Evolutionary conservation across 2,113 vertebrate genomes (phyloP).

Genomic region (Dicrurus megarhynchus): DNA sequence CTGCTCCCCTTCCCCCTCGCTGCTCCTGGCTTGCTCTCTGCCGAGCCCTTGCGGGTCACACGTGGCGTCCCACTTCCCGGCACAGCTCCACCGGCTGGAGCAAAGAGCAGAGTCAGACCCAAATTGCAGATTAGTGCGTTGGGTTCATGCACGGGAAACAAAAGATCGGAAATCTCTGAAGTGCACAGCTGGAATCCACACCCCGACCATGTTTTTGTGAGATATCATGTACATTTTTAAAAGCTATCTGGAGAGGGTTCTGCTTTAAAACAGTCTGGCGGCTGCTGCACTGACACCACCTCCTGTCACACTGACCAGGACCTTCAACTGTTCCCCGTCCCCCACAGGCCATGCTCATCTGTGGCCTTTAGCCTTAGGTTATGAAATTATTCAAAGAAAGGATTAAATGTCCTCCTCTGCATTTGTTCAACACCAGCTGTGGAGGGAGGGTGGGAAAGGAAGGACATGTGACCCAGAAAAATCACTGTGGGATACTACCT

Average conservation of each 20-base stretch:
- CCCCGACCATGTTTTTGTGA: constrained; percentile 31
- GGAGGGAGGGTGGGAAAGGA: constrained; percentile 15
- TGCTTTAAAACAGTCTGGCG: constrained; percentile 26
- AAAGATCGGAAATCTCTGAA: constrained; percentile 64
- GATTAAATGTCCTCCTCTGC: constrained; percentile 16
- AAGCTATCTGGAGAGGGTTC: constrained; percentile 55
- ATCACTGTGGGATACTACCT: neutral
- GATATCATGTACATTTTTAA: constrained; percentile 54
- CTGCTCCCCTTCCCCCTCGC: constrained; percentile 45
- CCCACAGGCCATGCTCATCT: neutral
- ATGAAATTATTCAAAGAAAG: constrained; percentile 22
- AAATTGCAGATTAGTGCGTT: constrained; percentile 29
- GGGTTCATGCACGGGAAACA: constrained; percentile 59
- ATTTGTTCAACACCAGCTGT: constrained; percentile 19
- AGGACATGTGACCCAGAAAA: neutral
- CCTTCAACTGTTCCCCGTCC: neutral
- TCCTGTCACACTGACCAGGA: neutral
- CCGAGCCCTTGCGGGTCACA: constrained; percentile 15
- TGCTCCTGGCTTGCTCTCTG: constrained; percentile 24
- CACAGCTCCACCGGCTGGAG: constrained; percentile 26
- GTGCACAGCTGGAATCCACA: constrained; percentile 64
- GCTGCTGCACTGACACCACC: neutral
- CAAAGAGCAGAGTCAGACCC: constrained; percentile 51
- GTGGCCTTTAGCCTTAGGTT: constrained; percentile 29
- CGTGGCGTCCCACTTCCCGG: constrained; percentile 38